These are phyloP conservation scores for Calyptomena viridis DNA, from an alignment of 2,113 vertebrate species.

Conservation along the genomic window DNA sequence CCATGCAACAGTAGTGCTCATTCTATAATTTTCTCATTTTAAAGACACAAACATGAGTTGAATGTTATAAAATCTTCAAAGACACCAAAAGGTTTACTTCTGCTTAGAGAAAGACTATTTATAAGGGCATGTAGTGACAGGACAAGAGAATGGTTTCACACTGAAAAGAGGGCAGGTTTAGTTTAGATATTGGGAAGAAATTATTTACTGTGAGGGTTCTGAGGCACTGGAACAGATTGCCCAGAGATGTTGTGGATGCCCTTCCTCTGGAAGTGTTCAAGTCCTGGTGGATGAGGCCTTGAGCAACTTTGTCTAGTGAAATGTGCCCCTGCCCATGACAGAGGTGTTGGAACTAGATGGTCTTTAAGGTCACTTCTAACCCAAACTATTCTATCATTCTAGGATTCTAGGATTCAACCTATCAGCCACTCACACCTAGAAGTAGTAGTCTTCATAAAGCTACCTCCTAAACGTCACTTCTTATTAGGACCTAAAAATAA, in stretches of 20 bases:
- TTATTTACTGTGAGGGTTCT: not conserved
- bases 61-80: not conserved
- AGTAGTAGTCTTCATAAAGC: not conserved
- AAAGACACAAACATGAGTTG: not conserved
- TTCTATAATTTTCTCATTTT: not conserved
- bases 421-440: not conserved
- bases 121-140: not conserved
- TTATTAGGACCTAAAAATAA: not conserved
- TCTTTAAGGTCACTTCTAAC: not conserved
- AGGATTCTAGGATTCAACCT: not conserved
- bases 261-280: too few species aligned
- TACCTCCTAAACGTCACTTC: not conserved
- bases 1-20: not conserved
- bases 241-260: not conserved
- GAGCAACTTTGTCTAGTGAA: not conserved
- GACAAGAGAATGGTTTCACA: not conserved
- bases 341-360: not conserved
- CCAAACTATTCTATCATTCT: not conserved
- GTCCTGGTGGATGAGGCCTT: not conserved
- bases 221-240: not conserved
- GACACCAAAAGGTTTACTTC: not conserved
- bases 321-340: not conserved
- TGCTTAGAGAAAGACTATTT: not conserved
- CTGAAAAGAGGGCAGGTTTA: not conserved
- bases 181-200: not conserved